A percentile compares a stretch with the other conserved stretches of the same genome.
Evolutionary conservation across 2,797 vertebrate species (phyloP).

Genomic region (Chelonia mydas): DNA sequence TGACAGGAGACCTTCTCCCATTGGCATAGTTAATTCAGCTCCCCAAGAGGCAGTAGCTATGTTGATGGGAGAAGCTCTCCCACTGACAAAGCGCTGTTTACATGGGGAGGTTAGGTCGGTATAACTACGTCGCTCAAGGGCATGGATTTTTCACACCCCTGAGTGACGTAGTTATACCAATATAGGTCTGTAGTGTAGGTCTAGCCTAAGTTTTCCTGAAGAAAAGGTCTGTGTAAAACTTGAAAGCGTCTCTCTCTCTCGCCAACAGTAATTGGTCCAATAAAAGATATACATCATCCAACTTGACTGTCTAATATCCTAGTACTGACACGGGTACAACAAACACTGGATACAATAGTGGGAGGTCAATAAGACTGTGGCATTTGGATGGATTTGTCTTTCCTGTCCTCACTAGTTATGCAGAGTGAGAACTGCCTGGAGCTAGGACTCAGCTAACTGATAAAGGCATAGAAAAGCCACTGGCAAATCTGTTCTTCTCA

Average conservation of each 20-base stretch:
- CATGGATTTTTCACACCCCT: neutral
- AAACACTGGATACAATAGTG: neutral
- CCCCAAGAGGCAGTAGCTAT: neutral
- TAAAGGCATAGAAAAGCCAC: slow-evolving; percentile 17
- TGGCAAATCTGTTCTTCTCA: slow-evolving; percentile 7
- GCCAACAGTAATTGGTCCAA: neutral
- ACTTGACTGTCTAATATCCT: too few relatives aligned
- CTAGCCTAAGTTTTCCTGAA: neutral
- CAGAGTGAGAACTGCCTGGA: neutral
- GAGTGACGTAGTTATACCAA: neutral
- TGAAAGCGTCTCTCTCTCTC: neutral
- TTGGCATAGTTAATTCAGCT: neutral
- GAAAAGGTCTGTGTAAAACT: neutral
- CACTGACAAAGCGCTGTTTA: neutral
- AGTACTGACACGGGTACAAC: neutral
- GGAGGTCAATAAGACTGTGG: neutral
- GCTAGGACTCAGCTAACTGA: neutral
- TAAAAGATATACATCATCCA: neutral
- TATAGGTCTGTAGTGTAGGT: neutral
- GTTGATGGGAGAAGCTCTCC: neutral
- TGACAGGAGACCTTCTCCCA: neutral
- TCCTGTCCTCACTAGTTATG: neutral
- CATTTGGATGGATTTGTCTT: neutral
- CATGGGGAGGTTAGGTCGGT: neutral
- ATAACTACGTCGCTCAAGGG: neutral